These are phyloP conservation scores for Sminthopsis crassicaudata DNA, from an alignment of 2,113 vertebrate genomes.

Conservation along the genomic window DNA sequence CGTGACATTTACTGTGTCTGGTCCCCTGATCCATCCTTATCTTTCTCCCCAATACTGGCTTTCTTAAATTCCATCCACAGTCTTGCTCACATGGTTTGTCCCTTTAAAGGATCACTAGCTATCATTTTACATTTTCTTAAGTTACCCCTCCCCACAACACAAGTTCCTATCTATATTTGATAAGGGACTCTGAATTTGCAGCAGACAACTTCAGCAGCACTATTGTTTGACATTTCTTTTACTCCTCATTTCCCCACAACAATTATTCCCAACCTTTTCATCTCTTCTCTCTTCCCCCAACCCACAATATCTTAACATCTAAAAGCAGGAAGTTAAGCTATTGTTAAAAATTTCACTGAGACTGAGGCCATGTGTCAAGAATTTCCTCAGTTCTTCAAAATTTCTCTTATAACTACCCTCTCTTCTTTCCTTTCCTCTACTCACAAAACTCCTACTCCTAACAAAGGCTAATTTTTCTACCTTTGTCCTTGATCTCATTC, in stretches of 20 bases:
- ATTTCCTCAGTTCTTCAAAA: neutral
- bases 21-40: neutral
- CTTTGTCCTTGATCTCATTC: constrained; percentile 2
- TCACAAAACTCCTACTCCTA: neutral
- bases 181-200: neutral
- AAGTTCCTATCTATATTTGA: neutral
- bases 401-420: neutral
- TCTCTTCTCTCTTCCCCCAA: neutral
- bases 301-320: neutral
- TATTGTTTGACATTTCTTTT: neutral
- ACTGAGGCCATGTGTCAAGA: neutral
- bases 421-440: neutral
- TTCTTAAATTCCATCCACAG: neutral
- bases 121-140: neutral
- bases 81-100: neutral
- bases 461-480: neutral
- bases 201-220: neutral
- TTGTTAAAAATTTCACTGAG: neutral
- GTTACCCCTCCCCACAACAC: neutral
- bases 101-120: neutral
- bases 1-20: neutral
- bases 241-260: neutral
- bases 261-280: neutral
- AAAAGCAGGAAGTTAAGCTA: neutral
- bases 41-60: neutral